phyloP scores from a whole-genome alignment of 2,888 invertebrate genomes.

The Sipha maydis region DNA sequence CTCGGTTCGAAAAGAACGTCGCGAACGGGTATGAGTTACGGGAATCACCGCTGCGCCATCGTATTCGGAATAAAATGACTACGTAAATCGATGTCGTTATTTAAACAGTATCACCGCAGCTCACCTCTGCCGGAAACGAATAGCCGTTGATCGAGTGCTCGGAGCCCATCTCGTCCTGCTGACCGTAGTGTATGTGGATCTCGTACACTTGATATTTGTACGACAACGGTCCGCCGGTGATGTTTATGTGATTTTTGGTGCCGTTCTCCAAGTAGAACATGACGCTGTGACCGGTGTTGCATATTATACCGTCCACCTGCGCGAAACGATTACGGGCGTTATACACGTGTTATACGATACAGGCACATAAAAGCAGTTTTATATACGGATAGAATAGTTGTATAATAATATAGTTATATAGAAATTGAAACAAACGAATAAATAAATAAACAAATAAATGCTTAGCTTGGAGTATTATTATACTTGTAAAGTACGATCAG shows the following conservation, averaged over 20 bases:
- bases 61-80: too few species aligned
- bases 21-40: too few species aligned
- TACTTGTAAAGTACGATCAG: too few species aligned
- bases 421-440: too few species aligned
- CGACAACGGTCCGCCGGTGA: conserved; percentile 94
- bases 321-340: conserved; percentile 57
- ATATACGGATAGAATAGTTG: too few species aligned
- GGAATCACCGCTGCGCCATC: too few species aligned
- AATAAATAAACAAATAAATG: too few species aligned
- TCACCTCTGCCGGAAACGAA: conserved; percentile 97
- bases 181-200: conserved; percentile 93
- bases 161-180: conserved; percentile 91
- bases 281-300: conserved; percentile 94
- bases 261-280: conserved; percentile 90
- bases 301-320: conserved; percentile 88
- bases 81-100: too few species aligned
- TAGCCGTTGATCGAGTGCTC: conserved; percentile 97
- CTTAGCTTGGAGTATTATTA: too few species aligned
- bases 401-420: too few species aligned
- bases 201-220: conserved; percentile 96
- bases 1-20: not conserved
- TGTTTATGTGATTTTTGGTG: conserved; percentile 86
- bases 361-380: too few species aligned
- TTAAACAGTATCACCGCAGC: not conserved
- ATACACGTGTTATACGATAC: not conserved